Percentiles rank a stretch among this genome's conserved stretches.
Conservation (phyloP, 2,113 vertebrate species). For the Parus major region DNA sequence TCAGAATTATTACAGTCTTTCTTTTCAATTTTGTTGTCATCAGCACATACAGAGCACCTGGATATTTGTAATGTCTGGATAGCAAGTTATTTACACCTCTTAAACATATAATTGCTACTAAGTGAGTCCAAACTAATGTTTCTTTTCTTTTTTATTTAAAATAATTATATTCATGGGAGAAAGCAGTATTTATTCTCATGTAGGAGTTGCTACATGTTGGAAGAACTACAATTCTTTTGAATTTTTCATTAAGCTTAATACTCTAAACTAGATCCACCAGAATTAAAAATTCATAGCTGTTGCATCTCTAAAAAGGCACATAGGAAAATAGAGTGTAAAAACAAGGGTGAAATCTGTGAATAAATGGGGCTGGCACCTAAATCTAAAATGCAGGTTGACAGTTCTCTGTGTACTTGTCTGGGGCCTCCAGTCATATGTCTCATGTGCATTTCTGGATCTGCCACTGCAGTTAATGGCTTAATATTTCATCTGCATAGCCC, state of each 20-base stretch:
- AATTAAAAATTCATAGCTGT: conserved; percentile 44
- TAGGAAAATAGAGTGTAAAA: conserved; percentile 21
- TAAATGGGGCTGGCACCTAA: background rate
- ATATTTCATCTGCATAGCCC: conserved; percentile 70
- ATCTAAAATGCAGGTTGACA: background rate
- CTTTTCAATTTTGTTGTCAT: conserved; percentile 99
- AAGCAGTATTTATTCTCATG: conserved; percentile 39
- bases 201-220: conserved; percentile 11
- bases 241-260: conserved; percentile 62
- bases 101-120: conserved; percentile 86
- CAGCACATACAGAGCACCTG: conserved; percentile 90
- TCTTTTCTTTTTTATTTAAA: conserved; percentile 67
- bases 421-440: conserved; percentile 3
- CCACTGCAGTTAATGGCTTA: conserved; percentile 61
- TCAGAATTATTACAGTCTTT: conserved; percentile 98
- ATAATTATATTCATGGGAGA: conserved; percentile 69
- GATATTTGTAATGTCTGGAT: conserved; percentile 89
- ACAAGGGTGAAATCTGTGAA: background rate
- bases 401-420: background rate
- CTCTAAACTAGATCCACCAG: conserved; percentile 5
- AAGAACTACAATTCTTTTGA: conserved; percentile 47
- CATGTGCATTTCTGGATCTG: conserved; percentile 54
- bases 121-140: conserved; percentile 85
- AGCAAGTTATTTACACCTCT: conserved; percentile 85
- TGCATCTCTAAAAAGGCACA: background rate